A percentile compares a stretch with the other conserved stretches of the same genome.
Conservation (phyloP, 2,888 invertebrate genomes). For the Stenoptilia bipunctidactyla region DNA sequence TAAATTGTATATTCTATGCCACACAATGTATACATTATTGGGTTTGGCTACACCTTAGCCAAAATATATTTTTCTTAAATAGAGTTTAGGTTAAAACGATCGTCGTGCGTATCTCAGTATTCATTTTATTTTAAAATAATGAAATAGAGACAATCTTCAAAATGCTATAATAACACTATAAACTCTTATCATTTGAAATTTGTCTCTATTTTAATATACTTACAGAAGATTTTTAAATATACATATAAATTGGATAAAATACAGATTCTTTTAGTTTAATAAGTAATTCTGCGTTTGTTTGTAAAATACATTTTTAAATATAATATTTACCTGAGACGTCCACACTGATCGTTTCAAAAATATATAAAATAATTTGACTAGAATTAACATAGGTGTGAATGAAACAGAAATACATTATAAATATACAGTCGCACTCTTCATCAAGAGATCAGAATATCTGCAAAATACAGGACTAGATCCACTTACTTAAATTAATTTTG, state of each 20-base stretch:
- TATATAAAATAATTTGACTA: constrained; percentile 63
- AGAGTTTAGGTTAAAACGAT: no score
- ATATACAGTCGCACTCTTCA: constrained; percentile 54
- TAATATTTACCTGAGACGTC: constrained; percentile 22
- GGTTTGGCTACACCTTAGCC: constrained; percentile 60
- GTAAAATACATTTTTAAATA: no score
- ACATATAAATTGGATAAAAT: no score
- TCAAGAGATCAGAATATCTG: not conserved
- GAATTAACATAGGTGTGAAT: constrained; percentile 50
- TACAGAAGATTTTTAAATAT: no score
- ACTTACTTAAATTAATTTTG: no score
- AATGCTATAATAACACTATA: constrained; percentile 9
- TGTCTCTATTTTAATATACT: no score
- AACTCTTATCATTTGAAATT: no score
- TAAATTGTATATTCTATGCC: constrained; percentile 24
- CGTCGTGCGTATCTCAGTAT: no score
- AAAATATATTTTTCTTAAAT: constrained; percentile 53
- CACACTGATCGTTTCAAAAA: constrained; percentile 38
- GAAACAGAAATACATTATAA: constrained; percentile 40
- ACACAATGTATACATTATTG: constrained; percentile 33
- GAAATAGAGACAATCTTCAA: constrained; percentile 5
- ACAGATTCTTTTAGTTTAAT: no score
- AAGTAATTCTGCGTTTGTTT: no score
- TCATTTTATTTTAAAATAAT: no score
- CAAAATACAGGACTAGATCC: constrained; percentile 4